A percentile compares a stretch with the other conserved stretches of the same genome.
Conservation (phyloP, 2,113 vertebrate species). For the Larimichthys polyactis region DNA sequence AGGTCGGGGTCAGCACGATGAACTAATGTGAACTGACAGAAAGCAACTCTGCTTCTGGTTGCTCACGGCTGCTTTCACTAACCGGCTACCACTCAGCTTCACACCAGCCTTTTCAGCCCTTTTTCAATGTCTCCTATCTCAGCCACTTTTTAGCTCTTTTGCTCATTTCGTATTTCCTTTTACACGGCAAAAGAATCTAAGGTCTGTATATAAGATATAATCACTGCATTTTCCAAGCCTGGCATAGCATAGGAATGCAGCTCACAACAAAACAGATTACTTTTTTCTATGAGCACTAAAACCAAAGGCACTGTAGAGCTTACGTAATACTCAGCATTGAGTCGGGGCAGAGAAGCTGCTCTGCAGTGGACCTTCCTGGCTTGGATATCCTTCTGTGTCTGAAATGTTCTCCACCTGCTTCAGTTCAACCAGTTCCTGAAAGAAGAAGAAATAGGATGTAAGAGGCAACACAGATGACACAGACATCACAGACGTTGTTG, state of each 20-base stretch:
- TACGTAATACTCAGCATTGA: constrained; percentile 94
- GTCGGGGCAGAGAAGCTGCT: constrained; percentile 94
- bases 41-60: constrained; percentile 13
- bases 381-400: constrained; percentile 85
- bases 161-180: neutral
- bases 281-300: neutral
- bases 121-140: neutral
- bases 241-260: neutral
- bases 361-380: constrained; percentile 91
- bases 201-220: neutral
- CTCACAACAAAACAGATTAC: neutral
- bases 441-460: neutral
- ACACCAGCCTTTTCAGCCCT: constrained; percentile 25
- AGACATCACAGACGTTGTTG: neutral
- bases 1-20: constrained; percentile 36
- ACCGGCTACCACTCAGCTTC: constrained; percentile 2
- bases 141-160: neutral
- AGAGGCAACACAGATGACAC: neutral
- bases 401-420: constrained; percentile 86
- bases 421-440: constrained; percentile 89
- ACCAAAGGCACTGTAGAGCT: constrained; percentile 48
- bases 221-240: neutral
- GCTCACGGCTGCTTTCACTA: constrained; percentile 45
- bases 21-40: constrained; percentile 56
- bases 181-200: neutral